Conservation (phyloP, 2,888 invertebrate species). For the Lycophotia porphyrea region DNA sequence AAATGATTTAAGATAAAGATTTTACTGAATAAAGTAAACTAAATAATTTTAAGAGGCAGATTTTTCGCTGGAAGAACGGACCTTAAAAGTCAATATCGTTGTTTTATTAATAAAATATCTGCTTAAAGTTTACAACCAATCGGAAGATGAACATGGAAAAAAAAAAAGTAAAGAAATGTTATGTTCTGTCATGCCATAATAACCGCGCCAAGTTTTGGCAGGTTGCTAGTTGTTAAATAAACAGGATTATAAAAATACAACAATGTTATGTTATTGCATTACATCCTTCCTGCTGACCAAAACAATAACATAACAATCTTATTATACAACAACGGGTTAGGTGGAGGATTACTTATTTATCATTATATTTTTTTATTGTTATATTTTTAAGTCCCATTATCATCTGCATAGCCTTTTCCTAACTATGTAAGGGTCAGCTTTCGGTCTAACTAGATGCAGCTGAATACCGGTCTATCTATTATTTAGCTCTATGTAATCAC, state of each 20-base stretch:
- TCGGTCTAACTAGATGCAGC: background rate
- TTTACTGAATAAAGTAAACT: background rate
- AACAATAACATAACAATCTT: background rate
- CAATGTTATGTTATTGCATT: background rate
- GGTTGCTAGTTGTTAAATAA: background rate
- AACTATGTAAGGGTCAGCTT: background rate
- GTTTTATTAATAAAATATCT: background rate
- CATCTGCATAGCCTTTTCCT: background rate
- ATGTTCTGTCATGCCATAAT: background rate
- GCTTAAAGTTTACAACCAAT: too few relatives aligned
- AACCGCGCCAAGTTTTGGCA: background rate
- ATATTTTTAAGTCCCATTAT: background rate
- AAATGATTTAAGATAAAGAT: background rate
- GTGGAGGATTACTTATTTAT: background rate
- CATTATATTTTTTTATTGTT: too few relatives aligned
- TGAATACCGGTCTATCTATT: background rate
- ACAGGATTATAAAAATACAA: background rate
- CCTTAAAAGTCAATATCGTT: background rate
- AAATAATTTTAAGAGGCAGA: background rate
- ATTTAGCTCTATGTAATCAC: background rate
- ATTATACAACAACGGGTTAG: background rate
- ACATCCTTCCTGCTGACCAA: background rate
- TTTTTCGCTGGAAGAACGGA: background rate
- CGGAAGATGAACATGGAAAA: background rate
- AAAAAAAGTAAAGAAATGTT: background rate